These are phyloP conservation scores for Cantharis nigra DNA, from an alignment of 2,888 invertebrate genomes.

Conservation along the genomic window DNA sequence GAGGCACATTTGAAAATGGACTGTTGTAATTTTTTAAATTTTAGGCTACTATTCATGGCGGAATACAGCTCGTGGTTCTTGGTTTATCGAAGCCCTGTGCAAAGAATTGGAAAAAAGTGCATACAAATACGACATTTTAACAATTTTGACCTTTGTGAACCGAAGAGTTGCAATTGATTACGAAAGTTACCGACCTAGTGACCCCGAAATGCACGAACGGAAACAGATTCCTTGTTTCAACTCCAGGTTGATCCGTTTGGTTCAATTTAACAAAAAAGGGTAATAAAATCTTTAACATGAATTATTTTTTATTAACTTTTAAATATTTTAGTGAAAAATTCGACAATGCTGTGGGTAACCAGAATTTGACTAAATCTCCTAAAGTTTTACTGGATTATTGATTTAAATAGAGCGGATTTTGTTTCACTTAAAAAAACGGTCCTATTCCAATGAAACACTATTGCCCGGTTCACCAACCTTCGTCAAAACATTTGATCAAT, in stretches of 20 bases:
- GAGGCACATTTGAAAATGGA: no score
- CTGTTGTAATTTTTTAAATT: background rate
- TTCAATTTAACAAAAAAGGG: slow-evolving; percentile 63
- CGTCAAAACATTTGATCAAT: no score
- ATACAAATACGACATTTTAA: slow-evolving; percentile 77
- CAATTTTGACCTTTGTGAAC: slow-evolving; percentile 83
- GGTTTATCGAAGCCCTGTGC: slow-evolving; percentile 94
- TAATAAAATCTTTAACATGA: background rate
- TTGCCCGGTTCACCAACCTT: no score
- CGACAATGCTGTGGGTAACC: no score
- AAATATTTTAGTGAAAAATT: background rate
- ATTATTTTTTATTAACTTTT: no score
- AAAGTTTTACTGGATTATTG: no score
- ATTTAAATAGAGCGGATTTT: no score
- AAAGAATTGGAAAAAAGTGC: slow-evolving; percentile 77
- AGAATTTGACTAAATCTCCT: background rate
- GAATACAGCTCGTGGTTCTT: slow-evolving; percentile 91
- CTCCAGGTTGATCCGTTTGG: slow-evolving; percentile 86
- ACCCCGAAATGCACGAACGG: slow-evolving; percentile 80
- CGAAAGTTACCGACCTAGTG: slow-evolving; percentile 84
- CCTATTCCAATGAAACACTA: no score
- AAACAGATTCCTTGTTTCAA: slow-evolving; percentile 94
- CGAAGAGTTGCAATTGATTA: slow-evolving; percentile 87
- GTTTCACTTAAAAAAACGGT: no score
- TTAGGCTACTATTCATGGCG: slow-evolving; percentile 92